Evolutionary conservation across 1,140 invertebrate species (phyloP).

Genomic region (Caenorhabditis brenneri): DNA sequence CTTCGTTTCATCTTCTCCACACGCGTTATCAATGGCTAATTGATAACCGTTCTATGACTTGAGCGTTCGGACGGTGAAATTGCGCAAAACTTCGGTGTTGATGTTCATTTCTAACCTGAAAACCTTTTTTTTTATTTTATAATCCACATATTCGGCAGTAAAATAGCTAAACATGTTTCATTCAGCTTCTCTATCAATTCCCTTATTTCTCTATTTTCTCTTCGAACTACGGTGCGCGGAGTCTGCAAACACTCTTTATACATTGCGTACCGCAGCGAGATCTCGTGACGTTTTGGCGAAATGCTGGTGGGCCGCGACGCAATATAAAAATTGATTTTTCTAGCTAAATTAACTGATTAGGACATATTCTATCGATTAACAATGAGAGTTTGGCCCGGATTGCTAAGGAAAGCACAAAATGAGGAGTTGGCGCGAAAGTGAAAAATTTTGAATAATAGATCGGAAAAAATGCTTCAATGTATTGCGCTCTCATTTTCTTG

Average conservation of each 20-base stretch:
- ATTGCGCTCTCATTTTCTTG: not conserved
- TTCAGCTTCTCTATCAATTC: not conserved
- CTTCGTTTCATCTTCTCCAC: slow-evolving; percentile 27
- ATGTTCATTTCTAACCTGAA: not conserved
- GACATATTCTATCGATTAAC: not conserved
- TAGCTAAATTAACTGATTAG: not conserved
- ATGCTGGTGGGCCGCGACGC: not conserved
- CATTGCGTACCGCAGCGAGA: not conserved
- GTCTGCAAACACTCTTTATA: not conserved
- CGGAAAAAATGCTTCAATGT: not conserved
- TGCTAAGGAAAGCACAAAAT: not conserved
- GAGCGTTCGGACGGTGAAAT: not conserved
- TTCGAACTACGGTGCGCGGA: not conserved
- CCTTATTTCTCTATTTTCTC: not conserved
- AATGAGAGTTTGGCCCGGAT: no score
- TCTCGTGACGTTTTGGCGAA: not conserved
- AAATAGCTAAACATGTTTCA: no score
- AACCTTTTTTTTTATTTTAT: not conserved
- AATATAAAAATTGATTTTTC: no score
- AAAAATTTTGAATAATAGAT: not conserved
- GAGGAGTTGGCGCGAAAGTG: not conserved
- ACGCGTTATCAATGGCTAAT: slow-evolving; percentile 4
- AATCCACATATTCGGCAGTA: not conserved
- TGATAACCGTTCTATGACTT: slow-evolving; percentile 43
- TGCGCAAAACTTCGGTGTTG: not conserved